Base-by-base conservation (phyloP, 92 coral and sea anemone genomes). In the Porites divaricata region DNA sequence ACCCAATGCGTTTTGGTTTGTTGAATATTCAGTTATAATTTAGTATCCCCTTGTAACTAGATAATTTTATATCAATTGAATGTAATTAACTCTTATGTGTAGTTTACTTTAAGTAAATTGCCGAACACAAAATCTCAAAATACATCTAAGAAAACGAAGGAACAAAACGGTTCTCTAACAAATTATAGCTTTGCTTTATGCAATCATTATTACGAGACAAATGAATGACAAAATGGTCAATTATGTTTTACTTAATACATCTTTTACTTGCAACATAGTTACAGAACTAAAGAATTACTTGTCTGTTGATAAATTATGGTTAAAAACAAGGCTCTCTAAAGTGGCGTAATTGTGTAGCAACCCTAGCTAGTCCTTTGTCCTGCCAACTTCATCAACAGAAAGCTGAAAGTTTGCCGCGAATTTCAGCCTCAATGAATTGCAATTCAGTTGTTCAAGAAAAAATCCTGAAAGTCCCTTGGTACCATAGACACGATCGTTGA, bases 401-500 rank as follows among this genome's bases (percentile, higher is more conserved):
- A 25, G 84, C 76, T 80, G 75, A 67, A 80, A 68, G 75, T 56
- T 53, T 35, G 65, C 35, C 9, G 65, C 45, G 64, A n/a, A 80
- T 16, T 69, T 56, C 51, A 15, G 6, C 4, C 45, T 51, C 57
- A n/a, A 9, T n/a, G 67, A 51, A 28, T 80, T 28, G 41, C 45
- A 50, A 12, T 10, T 22, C 79, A 15, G 58, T 24, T 76, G 67
- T 58, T 50, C 9, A 56, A 15, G 26, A 62, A 80, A 80, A 80
- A 80, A 35, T 24, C 51, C 21, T 80, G 86, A 71, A 82, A 82
- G 7, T 72, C 86, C 35, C 50, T 82, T 26, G 86, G 86, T 17
- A 82, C 79, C 79, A 82, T 62, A 51, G 86, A 82, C 72, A 82
- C 86, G 35, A 82, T 82, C 25, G 86, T 82, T 49, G 86, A 82